phyloP scores from a whole-genome alignment of 2,797 vertebrate species.

The Helarctos malayanus region DNA sequence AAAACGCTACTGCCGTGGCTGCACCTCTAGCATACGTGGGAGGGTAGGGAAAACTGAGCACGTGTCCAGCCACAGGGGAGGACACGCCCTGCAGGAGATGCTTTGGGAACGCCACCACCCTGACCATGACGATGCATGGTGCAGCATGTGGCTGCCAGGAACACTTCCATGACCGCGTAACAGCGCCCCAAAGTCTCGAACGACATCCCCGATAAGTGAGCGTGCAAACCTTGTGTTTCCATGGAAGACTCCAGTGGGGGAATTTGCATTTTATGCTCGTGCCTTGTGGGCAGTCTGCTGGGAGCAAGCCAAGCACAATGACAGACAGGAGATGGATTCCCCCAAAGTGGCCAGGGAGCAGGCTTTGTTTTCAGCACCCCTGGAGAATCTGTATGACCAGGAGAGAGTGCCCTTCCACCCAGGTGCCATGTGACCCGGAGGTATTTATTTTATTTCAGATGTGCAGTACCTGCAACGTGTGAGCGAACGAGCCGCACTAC shows the following conservation, averaged over 20 bases:
- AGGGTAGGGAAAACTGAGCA: background rate
- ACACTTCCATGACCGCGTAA: background rate
- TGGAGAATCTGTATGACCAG: background rate
- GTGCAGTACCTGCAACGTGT: background rate
- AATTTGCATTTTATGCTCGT: background rate
- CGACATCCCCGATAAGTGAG: background rate
- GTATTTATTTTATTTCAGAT: no score
- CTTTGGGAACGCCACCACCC: no score
- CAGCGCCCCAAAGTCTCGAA: background rate
- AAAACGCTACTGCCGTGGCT: background rate
- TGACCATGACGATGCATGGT: background rate
- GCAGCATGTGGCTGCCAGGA: rapidly evolving
- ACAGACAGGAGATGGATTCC: background rate
- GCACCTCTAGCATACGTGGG: background rate
- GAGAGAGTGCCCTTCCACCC: background rate
- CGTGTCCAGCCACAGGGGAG: background rate
- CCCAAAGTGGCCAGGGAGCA: background rate
- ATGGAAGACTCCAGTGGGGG: background rate
- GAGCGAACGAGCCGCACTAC: background rate
- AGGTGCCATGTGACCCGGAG: no score
- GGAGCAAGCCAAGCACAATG: background rate
- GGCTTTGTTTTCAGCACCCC: background rate
- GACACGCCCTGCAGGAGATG: background rate
- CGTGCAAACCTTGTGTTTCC: background rate
- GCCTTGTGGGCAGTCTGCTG: background rate